Evolutionary conservation across 2,797 vertebrate genomes (phyloP), one percentile per base, ranked within the genome.

Genomic region (Gallinago solitaria): DNA sequence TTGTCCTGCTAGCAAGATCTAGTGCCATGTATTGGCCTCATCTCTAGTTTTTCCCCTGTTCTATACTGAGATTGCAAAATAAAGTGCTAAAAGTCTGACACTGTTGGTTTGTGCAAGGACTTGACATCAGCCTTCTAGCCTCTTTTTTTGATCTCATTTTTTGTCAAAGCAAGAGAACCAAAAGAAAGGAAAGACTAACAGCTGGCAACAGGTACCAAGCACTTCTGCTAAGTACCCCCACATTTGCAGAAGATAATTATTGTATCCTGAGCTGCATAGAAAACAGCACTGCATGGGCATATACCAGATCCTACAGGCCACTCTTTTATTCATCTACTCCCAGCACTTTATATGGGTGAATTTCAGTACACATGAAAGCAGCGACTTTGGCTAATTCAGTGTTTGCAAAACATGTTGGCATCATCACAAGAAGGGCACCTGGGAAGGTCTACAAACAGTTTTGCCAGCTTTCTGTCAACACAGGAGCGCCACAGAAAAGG

Each of bases 401-500:
- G 14, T 89, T 96, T 81, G 83, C 86, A 90, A 91, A 95, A 75
- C n/a, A 23, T 2, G 5, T 35, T 85, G 86, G 61, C 80, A 64
- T 71, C 3, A 1, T 80, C 61, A 57, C 83, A 87, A 70, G 67
- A 67, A 90, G 61, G 74, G 41, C 57, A 91, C 35, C 25, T 85
- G 69, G 69, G 64, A 92, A 90, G 41, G 50, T 43, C 57, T 91
- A 2, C 3, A 2, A 85, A 70, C 12, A 78, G 33, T 53, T 90
- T 85, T 85, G 75, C 78, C 95, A 92, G 64, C 48, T 87, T 94
- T 90, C 64, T 80, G 78, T 87, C 86, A 83, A 45, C 67, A 73
- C 16, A 37, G n/a, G 37, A 85, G 61, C 9, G 69, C 54, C 69
- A 48, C 4, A 54, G 81, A 78, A 89, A 79, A 93, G 64, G 11